Conservation (phyloP, 2,888 invertebrate genomes). For the Clepsis dumicolana region DNA sequence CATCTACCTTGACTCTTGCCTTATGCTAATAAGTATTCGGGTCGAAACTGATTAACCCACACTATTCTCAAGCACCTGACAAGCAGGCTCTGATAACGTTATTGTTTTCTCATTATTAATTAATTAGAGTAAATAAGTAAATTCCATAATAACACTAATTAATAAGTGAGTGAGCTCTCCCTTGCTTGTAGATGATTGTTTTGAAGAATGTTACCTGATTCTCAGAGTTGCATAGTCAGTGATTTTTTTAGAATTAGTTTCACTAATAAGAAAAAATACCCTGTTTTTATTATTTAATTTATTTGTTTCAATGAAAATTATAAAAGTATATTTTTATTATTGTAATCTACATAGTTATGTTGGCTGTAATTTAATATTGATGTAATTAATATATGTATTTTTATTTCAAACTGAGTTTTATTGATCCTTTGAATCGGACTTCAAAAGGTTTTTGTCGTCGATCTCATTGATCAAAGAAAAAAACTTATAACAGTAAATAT, state of each 20-base stretch:
- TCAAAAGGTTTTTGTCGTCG: neutral
- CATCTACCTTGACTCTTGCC: neutral
- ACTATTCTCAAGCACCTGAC: conserved; percentile 23
- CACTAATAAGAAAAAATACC: conserved; percentile 80
- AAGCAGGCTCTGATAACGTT: conserved; percentile 66
- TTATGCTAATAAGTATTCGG: neutral
- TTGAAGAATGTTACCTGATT: conserved; percentile 81
- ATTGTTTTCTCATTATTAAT: conserved; percentile 74
- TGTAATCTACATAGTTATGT: conserved; percentile 85
- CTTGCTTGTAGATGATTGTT: conserved; percentile 83
- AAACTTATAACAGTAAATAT: conserved; percentile 51
- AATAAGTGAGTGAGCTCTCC: conserved; percentile 81
- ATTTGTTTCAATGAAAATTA: conserved; percentile 83
- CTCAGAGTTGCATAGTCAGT: conserved; percentile 81
- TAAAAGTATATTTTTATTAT: conserved; percentile 86
- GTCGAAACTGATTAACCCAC: neutral
- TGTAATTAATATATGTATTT: conserved; percentile 87
- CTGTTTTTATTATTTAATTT: conserved; percentile 85
- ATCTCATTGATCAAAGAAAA: conserved; percentile 5
- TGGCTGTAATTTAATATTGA: conserved; percentile 86
- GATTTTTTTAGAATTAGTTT: conserved; percentile 80
- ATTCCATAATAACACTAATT: conserved; percentile 81
- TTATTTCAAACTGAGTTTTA: conserved; percentile 80
- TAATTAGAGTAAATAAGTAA: conserved; percentile 82
- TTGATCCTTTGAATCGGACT: conserved; percentile 36